These are phyloP conservation scores for Dusona sp. DNA, from an alignment of 2,888 invertebrate genomes.

Conservation along the genomic window DNA sequence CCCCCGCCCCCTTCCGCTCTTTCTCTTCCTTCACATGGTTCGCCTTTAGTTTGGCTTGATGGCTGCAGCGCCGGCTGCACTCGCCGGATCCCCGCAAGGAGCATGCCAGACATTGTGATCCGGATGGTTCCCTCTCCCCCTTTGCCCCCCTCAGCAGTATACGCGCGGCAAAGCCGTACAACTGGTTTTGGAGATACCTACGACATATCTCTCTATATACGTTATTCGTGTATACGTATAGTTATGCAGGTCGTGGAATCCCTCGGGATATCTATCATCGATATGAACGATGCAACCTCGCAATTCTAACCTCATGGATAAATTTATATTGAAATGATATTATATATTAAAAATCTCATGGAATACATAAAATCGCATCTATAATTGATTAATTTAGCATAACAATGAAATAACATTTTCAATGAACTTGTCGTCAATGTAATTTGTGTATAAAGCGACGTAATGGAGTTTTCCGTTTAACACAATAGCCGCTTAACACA, in stretches of 20 bases:
- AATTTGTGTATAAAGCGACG: not conserved
- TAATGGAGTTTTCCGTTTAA: constrained; percentile 31
- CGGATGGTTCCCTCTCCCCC: constrained; percentile 69
- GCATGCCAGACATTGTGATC: constrained; percentile 77
- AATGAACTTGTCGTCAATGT: not conserved
- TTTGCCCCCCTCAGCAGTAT: constrained; percentile 19
- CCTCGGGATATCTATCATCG: constrained; percentile 26
- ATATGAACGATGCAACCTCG: constrained; percentile 6
- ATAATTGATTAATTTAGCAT: not conserved
- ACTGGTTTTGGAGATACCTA: constrained; percentile 74
- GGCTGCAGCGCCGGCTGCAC: constrained; percentile 55
- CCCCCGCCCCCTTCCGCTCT: not conserved
- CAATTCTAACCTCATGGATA: not conserved
- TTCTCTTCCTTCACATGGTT: constrained; percentile 9
- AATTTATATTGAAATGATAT: not conserved
- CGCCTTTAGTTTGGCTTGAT: constrained; percentile 42
- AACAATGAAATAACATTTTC: not conserved
- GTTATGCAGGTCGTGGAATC: constrained; percentile 39
- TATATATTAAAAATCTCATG: not conserved
- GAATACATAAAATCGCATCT: not conserved
- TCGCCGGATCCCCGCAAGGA: constrained; percentile 45
- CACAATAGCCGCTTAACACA: not conserved
- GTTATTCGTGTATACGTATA: not conserved
- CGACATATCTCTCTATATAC: constrained; percentile 20
- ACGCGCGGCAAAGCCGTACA: constrained; percentile 74